Evolutionary conservation across 2,888 invertebrate species (phyloP).

Genomic region (Caenorhabditis uteleia): DNA sequence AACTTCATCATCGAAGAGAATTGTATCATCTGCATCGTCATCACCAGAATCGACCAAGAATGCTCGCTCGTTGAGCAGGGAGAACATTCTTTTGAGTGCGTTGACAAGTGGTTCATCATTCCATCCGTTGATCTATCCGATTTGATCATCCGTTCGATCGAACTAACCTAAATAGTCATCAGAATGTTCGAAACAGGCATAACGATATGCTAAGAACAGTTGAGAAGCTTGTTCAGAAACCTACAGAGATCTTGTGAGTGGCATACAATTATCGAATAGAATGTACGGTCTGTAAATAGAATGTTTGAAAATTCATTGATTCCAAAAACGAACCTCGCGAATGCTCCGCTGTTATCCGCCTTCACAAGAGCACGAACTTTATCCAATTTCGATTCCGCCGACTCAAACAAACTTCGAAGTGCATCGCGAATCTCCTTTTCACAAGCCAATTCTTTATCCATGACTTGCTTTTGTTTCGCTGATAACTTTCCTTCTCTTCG

Average conservation of each 20-base stretch:
- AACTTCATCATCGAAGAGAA: conserved; percentile 45
- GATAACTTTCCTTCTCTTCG: conserved; percentile 73
- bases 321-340: conserved; percentile 20
- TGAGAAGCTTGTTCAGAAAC: conserved; percentile 49
- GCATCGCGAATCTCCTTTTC: conserved; percentile 81
- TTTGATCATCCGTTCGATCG: no score
- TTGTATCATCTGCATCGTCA: conserved; percentile 39
- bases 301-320: neutral
- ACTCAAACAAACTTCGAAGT: conserved; percentile 73
- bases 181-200: conserved; percentile 59
- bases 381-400: conserved; percentile 50
- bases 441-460: conserved; percentile 84
- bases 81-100: conserved; percentile 55
- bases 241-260: conserved; percentile 52
- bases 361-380: conserved; percentile 48
- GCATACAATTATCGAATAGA: conserved; percentile 49
- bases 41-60: conserved; percentile 57
- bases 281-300: conserved; percentile 32
- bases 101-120: conserved; percentile 47
- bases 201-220: conserved; percentile 59
- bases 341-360: conserved; percentile 52
- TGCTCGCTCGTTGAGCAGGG: conserved; percentile 51
- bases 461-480: conserved; percentile 89
- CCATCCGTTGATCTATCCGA: no score
- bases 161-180: conserved; percentile 58